Base-by-base conservation (phyloP, 2,113 vertebrate species). In the Triplophysa tibetana region DNA sequence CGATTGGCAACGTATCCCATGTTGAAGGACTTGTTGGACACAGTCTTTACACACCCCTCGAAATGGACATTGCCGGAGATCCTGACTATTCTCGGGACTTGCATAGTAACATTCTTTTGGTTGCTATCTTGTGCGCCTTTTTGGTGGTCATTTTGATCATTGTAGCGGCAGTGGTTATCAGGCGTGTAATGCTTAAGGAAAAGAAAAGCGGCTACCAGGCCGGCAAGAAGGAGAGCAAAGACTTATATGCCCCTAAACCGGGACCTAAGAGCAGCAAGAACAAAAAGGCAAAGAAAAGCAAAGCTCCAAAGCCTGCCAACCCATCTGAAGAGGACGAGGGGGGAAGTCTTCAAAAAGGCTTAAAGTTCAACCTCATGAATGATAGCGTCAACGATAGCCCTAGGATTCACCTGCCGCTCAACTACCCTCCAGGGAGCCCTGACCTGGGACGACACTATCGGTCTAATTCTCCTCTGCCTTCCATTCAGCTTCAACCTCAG, bases 141-240 rank as follows among this genome's bases (percentile, higher is more conserved):
- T 95, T 96, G 17, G 96, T 94, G 0, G 98, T 99, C 78, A 95
- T 96, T 52, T 85, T 98, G 78, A 93, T 98, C 81, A 98, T 99
- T 0, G 94, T 97, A 33, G 89, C 95, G 3, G 97, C 98, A 0
- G 92, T 99, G 12, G 89, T 99, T 1, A 94, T 97, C 83, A 92
- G 96, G 38, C 96, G 98, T 80, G 94, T 95, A 56, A 90, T 98
- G 73, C 95, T 97, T 85, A 96, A 96, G 19, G 96, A 98, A 81
- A 93, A 96, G 64, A 99, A 99, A 89, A 99, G 98, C 0, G 98
- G 98, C 72, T 99, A 99, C 86, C 98, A 99, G 84, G 96, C 98
- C 0, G 98, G 98, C 12, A 99, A 99, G 88, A 99, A 99, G 86
- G 98, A 99, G 86, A 98, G 94, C 73, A 99, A 99, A 86, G 98